These are phyloP conservation scores for Dysmachus trigonus DNA, from an alignment of 2,888 invertebrate species.

Conservation along the genomic window DNA sequence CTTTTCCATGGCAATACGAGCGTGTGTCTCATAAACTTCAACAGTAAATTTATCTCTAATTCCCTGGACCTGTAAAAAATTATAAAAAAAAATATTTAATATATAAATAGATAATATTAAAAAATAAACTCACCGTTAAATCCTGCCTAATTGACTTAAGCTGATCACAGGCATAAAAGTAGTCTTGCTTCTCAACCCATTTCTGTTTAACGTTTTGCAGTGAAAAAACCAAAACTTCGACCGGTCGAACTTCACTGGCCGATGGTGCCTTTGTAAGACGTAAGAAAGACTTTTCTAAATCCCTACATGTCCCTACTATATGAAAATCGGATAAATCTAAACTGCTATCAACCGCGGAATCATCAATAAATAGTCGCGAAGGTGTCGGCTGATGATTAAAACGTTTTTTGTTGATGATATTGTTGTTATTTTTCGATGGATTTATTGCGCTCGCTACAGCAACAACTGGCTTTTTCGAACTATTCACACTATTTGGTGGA, in stretches of 20 bases:
- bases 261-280: conserved; percentile 96
- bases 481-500: conserved; percentile 51
- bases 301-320: conserved; percentile 92
- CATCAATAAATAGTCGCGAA: conserved; percentile 65
- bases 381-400: conserved; percentile 55
- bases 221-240: conserved; percentile 83
- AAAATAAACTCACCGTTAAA: conserved; percentile 80
- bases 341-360: conserved; percentile 70
- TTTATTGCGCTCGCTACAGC: conserved; percentile 57
- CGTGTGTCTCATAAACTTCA: conserved; percentile 99
- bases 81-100: background rate
- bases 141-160: conserved; percentile 98
- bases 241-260: conserved; percentile 89
- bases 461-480: conserved; percentile 56
- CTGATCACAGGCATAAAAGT: conserved; percentile 97
- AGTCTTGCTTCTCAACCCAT: conserved; percentile 92
- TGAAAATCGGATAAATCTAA: conserved; percentile 88
- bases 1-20: conserved; percentile 95
- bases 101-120: too few relatives aligned
- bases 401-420: conserved; percentile 18
- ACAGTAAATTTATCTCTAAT: conserved; percentile 94
- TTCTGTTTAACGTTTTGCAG: conserved; percentile 89
- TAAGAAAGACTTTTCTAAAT: conserved; percentile 95
- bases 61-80: conserved; percentile 84
- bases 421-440: conserved; percentile 40